A percentile compares a stretch with the other conserved stretches of the same genome.
Evolutionary conservation across 1,140 invertebrate genomes (phyloP).

Genomic region (Homalodisca vitripennis): DNA sequence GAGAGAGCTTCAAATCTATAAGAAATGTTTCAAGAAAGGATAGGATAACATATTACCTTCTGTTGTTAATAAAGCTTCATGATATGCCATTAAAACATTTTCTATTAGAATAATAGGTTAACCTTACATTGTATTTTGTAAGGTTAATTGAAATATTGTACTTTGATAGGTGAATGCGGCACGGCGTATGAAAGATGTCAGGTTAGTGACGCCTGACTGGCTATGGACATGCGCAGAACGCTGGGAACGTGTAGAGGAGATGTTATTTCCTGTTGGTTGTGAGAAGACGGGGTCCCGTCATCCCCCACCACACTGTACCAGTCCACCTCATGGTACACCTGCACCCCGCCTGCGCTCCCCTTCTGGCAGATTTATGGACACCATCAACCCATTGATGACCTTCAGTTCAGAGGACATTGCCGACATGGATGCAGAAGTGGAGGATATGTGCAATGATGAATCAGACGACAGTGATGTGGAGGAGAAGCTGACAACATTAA

Average conservation of each 20-base stretch:
- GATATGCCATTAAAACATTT: too few species aligned
- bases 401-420: slow-evolving; percentile 88
- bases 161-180: slow-evolving; percentile 57
- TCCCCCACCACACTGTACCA: slow-evolving; percentile 80
- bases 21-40: too few species aligned
- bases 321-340: slow-evolving; percentile 54
- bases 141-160: too few species aligned
- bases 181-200: slow-evolving; percentile 64
- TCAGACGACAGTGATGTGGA: slow-evolving; percentile 54
- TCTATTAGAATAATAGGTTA: too few species aligned
- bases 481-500: slow-evolving; percentile 39
- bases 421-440: slow-evolving; percentile 87
- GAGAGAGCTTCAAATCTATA: too few species aligned
- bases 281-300: slow-evolving; percentile 54
- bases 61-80: too few species aligned
- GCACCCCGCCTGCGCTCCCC: slow-evolving; percentile 36
- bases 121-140: too few species aligned
- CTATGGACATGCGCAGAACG: slow-evolving; percentile 87
- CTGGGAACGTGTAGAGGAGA: slow-evolving; percentile 36
- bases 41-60: too few species aligned
- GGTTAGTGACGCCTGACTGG: slow-evolving; percentile 92
- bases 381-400: slow-evolving; percentile 81
- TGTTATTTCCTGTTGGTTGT: slow-evolving; percentile 40
- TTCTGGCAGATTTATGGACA: slow-evolving; percentile 72
- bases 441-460: slow-evolving; percentile 58